Percentiles rank a stretch among this genome's conserved stretches.
phyloP scores from a whole-genome alignment of 2,797 vertebrate species.

The Malurus leucopterus region DNA sequence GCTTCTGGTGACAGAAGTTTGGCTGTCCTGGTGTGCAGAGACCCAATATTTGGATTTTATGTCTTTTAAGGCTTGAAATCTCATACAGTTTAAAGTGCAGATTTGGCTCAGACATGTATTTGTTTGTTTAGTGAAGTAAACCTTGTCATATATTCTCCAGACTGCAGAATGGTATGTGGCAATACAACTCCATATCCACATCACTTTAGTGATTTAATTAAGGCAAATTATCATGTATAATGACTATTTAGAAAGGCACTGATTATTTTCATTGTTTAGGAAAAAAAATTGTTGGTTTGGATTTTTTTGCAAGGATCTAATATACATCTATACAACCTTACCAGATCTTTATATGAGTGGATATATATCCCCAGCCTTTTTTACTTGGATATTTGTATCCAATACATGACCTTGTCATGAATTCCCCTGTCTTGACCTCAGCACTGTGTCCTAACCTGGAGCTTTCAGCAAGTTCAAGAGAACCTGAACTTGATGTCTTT shows the following conservation, averaged over 20 bases:
- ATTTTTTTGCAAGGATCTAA: not conserved
- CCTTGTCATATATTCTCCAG: not conserved
- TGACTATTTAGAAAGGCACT: not conserved
- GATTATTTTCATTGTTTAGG: not conserved
- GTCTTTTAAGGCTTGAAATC: not conserved
- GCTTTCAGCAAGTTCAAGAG: not conserved
- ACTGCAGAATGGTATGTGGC: not conserved
- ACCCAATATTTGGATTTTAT: not conserved
- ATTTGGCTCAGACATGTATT: not conserved
- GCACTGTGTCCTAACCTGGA: not conserved
- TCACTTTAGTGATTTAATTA: not conserved
- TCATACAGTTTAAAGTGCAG: not conserved
- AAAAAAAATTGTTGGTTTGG: not conserved
- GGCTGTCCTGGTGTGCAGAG: not conserved
- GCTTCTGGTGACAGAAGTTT: not conserved
- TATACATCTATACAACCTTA: not conserved
- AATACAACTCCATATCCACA: not conserved
- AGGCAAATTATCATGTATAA: not conserved
- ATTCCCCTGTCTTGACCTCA: not conserved
- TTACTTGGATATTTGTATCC: not conserved
- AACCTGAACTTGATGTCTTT: not conserved
- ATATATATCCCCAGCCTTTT: not conserved
- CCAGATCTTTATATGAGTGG: not conserved
- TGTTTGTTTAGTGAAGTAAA: slow-evolving; percentile 27
- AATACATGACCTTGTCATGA: not conserved